Evolutionary conservation across 2,113 vertebrate genomes (phyloP).

Genomic region (Zosterops borbonicus): DNA sequence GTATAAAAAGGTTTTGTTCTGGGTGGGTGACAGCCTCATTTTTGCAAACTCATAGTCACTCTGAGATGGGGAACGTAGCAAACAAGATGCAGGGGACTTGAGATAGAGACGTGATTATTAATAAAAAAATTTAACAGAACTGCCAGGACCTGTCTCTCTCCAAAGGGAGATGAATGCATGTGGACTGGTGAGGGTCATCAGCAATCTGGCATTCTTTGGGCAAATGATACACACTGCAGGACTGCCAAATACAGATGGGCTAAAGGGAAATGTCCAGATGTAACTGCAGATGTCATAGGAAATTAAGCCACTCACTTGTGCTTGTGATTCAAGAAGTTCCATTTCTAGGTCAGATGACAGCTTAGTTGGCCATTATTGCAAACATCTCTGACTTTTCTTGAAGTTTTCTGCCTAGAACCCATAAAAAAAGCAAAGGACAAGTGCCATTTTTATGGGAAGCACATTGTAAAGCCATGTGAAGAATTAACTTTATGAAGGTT

Average conservation of each 20-base stretch:
- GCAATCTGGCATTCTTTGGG: background rate
- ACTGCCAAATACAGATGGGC: constrained; percentile 18
- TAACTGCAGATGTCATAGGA: constrained; percentile 10
- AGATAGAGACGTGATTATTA: background rate
- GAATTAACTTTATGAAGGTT: background rate
- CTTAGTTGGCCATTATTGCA: constrained; percentile 1
- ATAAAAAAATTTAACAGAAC: background rate
- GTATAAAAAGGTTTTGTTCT: background rate
- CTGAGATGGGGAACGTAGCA: background rate
- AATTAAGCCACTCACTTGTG: constrained; percentile 6
- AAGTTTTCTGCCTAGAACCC: constrained; percentile 2
- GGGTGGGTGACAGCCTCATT: background rate
- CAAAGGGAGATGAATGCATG: background rate
- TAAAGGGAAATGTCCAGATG: constrained; percentile 14
- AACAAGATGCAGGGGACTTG: background rate
- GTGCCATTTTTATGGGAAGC: background rate
- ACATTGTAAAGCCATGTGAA: background rate
- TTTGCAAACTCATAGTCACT: background rate
- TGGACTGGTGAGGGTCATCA: background rate
- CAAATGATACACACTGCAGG: background rate
- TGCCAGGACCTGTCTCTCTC: background rate
- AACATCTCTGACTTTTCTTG: constrained; percentile 4
- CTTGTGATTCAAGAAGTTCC: constrained; percentile 2
- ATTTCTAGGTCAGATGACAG: constrained; percentile 36
- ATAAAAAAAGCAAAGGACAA: background rate